phyloP scores from a whole-genome alignment of 2,888 invertebrate genomes.

The Stratiomys singularior region DNA sequence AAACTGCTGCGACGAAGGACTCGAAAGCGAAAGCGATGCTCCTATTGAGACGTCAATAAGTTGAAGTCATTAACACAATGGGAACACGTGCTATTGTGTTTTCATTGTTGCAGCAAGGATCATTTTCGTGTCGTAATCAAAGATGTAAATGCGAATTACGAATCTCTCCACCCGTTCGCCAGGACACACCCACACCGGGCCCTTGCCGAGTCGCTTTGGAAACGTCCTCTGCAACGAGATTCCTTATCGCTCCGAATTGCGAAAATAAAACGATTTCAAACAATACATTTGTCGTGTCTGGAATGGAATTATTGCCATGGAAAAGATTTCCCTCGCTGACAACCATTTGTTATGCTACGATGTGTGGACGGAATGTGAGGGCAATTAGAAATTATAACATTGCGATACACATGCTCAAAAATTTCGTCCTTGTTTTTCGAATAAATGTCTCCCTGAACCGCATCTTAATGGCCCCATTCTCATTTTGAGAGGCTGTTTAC shows the following conservation, averaged over 20 bases:
- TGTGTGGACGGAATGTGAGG: neutral
- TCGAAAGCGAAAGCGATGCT: neutral
- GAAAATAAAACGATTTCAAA: neutral
- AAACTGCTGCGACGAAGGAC: neutral
- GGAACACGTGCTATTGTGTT: conserved; percentile 5
- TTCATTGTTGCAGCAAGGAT: neutral
- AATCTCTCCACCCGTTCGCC: neutral
- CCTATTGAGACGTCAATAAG: conserved; percentile 5
- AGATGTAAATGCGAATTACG: conserved; percentile 15
- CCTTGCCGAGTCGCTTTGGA: neutral
- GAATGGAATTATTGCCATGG: neutral
- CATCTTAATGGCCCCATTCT: neutral
- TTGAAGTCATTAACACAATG: neutral
- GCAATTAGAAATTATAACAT: conserved; percentile 3
- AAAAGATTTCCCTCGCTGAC: neutral
- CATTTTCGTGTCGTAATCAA: conserved; percentile 1
- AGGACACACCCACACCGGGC: neutral
- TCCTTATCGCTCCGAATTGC: neutral
- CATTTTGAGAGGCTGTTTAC: neutral
- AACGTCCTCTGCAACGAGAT: neutral
- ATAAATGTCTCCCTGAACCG: neutral
- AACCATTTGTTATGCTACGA: neutral
- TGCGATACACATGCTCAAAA: neutral
- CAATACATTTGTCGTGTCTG: neutral
- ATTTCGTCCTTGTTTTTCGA: neutral